phyloP scores from a whole-genome alignment of 2,888 invertebrate genomes.

The Nemotelus pantherinus region DNA sequence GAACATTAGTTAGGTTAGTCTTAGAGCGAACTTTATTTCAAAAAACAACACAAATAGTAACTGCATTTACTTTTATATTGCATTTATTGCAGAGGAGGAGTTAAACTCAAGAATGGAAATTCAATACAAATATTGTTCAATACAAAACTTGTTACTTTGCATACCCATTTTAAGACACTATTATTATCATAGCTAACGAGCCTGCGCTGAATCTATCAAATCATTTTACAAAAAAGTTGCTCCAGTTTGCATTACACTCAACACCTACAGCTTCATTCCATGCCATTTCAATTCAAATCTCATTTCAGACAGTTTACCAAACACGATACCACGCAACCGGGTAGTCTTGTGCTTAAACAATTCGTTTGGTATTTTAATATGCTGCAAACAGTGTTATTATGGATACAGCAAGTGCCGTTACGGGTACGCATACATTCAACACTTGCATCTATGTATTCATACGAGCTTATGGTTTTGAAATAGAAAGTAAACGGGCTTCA shows the following conservation, averaged over 20 bases:
- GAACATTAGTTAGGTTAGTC: no score
- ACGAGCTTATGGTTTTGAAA: constrained; percentile 26
- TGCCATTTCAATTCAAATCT: constrained; percentile 3
- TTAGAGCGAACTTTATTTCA: no score
- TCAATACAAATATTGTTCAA: no score
- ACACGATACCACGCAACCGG: constrained; percentile 21
- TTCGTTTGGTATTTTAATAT: neutral
- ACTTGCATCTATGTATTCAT: neutral
- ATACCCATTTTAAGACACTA: neutral
- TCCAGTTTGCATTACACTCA: constrained; percentile 19
- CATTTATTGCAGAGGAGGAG: no score
- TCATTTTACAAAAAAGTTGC: neutral
- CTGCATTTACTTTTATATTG: no score
- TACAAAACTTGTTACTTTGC: neutral
- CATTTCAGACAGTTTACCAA: neutral
- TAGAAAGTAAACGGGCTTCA: constrained; percentile 4
- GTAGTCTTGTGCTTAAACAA: constrained; percentile 6
- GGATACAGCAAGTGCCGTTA: constrained; percentile 13
- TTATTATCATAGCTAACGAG: constrained; percentile 27
- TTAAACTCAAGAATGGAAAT: no score
- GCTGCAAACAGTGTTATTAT: neutral
- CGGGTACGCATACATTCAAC: neutral
- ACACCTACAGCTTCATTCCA: neutral
- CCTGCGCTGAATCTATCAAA: neutral
- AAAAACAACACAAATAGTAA: no score